Percentiles rank a stretch among this genome's conserved stretches.
phyloP scores from a whole-genome alignment of 2,113 vertebrate species.

The Centropus bengalensis region DNA sequence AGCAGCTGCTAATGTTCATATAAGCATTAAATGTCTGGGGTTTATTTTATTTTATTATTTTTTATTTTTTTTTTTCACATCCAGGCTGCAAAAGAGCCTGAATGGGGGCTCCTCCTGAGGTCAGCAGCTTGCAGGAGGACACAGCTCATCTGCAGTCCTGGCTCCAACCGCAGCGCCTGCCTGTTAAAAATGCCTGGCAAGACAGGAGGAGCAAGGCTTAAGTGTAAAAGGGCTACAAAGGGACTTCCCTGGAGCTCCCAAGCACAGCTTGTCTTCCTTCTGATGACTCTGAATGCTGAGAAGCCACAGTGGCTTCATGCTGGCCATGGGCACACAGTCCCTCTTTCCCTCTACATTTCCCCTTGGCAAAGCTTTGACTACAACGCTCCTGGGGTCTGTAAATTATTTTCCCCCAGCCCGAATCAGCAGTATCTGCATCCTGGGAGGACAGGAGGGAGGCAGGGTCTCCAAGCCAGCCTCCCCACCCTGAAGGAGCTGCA shows the following conservation, averaged over 20 bases:
- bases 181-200: not conserved
- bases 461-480: too few species aligned
- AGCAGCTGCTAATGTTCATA: not conserved
- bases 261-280: not conserved
- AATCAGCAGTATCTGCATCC: not conserved
- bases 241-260: not conserved
- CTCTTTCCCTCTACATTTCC: not conserved
- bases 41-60: not conserved
- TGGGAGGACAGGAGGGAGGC: not conserved
- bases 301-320: not conserved
- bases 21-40: too few species aligned
- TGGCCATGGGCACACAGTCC: accelerated
- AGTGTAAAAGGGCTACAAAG: not conserved
- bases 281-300: not conserved
- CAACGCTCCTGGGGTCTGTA: accelerated
- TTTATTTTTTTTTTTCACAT: not conserved
- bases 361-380: not conserved
- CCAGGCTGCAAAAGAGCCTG: not conserved
- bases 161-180: not conserved
- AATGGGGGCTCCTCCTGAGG: not conserved
- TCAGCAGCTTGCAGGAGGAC: not conserved
- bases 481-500: not conserved
- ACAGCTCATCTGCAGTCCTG: not conserved
- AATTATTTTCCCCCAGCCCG: accelerated
- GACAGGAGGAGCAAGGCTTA: accelerated